phyloP scores from a whole-genome alignment of 2,113 vertebrate genomes.

The Labeo catla region DNA sequence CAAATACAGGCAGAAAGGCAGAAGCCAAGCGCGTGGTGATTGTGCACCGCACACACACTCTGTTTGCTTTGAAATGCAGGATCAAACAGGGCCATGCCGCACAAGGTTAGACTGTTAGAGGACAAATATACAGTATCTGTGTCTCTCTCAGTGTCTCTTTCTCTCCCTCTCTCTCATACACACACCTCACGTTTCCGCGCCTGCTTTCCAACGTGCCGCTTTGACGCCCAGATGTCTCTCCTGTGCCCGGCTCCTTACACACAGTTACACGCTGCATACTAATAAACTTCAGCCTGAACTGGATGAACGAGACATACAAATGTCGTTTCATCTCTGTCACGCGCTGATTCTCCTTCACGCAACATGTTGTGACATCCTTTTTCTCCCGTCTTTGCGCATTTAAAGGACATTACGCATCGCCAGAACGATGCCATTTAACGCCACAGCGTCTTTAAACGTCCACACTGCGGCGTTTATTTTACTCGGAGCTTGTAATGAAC shows the following conservation, averaged over 20 bases:
- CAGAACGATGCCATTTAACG: not conserved
- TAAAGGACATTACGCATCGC: conserved; percentile 34
- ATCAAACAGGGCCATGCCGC: conserved; percentile 32
- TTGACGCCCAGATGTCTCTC: conserved; percentile 53
- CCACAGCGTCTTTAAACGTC: conserved; percentile 4
- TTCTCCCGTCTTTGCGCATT: conserved; percentile 22
- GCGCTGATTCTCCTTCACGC: conserved; percentile 18
- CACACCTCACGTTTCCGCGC: conserved; percentile 53
- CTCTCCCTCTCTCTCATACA: conserved; percentile 12
- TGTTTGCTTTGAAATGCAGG: conserved; percentile 38
- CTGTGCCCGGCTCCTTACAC: conserved; percentile 47
- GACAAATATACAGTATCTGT: conserved; percentile 47
- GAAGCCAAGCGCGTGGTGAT: conserved; percentile 36
- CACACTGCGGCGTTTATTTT: not conserved
- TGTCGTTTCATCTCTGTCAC: conserved; percentile 30
- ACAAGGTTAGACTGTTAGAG: conserved; percentile 51
- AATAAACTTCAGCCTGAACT: conserved; percentile 46
- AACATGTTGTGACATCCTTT: conserved; percentile 30
- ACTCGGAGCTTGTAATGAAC: not conserved
- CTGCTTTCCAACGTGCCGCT: conserved; percentile 48
- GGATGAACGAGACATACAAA: conserved; percentile 9
- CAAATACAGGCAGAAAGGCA: not conserved
- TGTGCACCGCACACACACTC: conserved; percentile 6
- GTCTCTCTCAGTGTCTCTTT: conserved; percentile 11
- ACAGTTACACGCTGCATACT: conserved; percentile 56